Evolutionary conservation across 2,888 invertebrate genomes (phyloP), one percentile per base, ranked within the genome.

Genomic region (Calameuta idolon): DNA sequence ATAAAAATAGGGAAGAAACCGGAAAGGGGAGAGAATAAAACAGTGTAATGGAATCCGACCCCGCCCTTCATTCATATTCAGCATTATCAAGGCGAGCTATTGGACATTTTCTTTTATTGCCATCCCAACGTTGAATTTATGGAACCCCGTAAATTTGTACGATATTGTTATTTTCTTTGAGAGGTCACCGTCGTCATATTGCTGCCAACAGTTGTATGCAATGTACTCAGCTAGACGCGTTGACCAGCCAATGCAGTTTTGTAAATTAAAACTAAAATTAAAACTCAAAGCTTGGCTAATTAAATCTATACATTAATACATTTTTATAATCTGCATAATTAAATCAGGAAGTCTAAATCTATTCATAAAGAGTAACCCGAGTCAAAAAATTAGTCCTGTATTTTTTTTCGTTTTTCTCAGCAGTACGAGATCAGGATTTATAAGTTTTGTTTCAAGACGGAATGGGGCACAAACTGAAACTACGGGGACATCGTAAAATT

Each of bases 101-200:
- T 76, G 78, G 76, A 78, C 78, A 78, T 78, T 78, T 78, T 78
- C 78, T 78, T 78, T 78, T 78, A 78, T 78, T 74, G 78, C 76
- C 76, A 76, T 73, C 71, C 76, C 78, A 73, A 76, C 73, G 73
- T 30, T 30, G 78, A 76, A 78, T 76, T 76, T 76, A 76, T 73
- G 76, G 73, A 68, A 31, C 55, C 71, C 69, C 76, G 78, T 78
- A 76, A 78, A 78, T 78, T 76, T 76, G 71, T 55, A 69, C 75
- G 77, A 34, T 77, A 77, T 77, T 77, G 75, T 77, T 75, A 75
- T 77, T 77, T 77, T 69, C 69, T 15, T 30, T 34, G 77, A 71
- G 71, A 71, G 33, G 15, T 71, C 71, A 34, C 31, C 31, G 71
- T 34, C 31, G 31, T 31, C 71, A 34, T 71, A 71, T 71, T 71